Percentiles rank a stretch among this genome's conserved stretches.
These are phyloP conservation scores for Gadus chalcogrammus DNA, from an alignment of 2,113 vertebrate species.

Conservation along the genomic window DNA sequence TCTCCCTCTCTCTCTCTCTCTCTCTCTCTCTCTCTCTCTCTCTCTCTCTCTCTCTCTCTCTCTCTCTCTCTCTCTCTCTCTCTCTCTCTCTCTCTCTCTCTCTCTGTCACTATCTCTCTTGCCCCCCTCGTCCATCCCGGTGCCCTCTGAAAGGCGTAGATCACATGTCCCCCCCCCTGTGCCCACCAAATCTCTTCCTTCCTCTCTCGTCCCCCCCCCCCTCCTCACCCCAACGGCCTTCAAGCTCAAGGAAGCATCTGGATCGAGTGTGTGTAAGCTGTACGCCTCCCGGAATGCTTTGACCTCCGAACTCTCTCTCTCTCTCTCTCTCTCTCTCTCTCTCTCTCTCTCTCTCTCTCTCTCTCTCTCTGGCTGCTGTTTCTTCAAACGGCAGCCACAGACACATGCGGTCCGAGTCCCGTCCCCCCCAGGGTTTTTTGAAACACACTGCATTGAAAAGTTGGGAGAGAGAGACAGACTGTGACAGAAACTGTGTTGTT, in stretches of 20 bases:
- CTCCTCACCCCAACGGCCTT: background rate
- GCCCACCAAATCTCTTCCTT: too few relatives aligned
- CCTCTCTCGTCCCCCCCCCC: background rate
- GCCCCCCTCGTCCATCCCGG: background rate
- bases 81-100: background rate
- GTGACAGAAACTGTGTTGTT: too few relatives aligned
- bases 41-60: background rate
- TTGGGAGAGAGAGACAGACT: too few relatives aligned
- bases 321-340: too few relatives aligned
- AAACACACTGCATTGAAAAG: too few relatives aligned
- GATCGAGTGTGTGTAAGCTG: background rate
- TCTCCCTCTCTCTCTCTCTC: background rate
- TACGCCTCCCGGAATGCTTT: background rate
- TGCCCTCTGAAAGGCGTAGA: too few relatives aligned
- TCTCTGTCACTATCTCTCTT: background rate
- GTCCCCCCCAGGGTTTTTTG: too few relatives aligned
- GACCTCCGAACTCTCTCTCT: background rate
- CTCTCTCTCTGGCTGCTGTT: too few relatives aligned
- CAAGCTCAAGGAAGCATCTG: background rate
- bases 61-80: background rate
- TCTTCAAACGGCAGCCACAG: too few relatives aligned
- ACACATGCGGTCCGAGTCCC: too few relatives aligned
- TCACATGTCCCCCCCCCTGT: too few relatives aligned
- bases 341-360: too few relatives aligned
- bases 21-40: background rate